Conservation (phyloP, 2,113 vertebrate genomes). For the Hypanus sabinus region DNA sequence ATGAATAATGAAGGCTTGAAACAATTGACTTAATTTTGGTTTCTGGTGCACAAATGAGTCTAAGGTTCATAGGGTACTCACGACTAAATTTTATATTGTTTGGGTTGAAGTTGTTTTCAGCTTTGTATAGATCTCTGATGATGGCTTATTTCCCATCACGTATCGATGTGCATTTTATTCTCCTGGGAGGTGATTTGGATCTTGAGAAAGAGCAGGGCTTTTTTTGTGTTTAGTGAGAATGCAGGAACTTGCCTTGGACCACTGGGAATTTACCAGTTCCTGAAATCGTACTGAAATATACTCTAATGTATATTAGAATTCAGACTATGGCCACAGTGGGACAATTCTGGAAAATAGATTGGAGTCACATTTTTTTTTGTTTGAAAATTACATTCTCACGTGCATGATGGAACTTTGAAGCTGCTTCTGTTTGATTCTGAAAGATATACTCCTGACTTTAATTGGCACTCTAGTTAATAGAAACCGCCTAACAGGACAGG, state of each 20-base stretch:
- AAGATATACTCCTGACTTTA: background rate
- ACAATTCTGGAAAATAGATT: background rate
- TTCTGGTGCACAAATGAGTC: background rate
- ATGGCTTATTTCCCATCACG: background rate
- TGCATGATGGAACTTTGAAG: background rate
- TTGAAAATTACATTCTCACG: slow-evolving; percentile 6
- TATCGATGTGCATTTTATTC: background rate
- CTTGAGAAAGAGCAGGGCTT: background rate
- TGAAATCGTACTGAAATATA: background rate
- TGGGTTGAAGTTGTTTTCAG: background rate
- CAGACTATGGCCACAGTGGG: background rate
- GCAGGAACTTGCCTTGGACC: background rate
- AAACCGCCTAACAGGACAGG: background rate
- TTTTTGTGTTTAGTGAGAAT: background rate
- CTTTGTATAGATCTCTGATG: background rate
- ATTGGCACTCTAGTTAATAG: background rate
- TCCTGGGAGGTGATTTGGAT: too few species aligned
- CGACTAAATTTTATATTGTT: background rate
- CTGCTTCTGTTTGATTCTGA: background rate
- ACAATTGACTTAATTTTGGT: background rate
- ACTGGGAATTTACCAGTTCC: background rate
- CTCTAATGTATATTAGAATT: background rate
- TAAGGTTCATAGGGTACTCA: background rate
- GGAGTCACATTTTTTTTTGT: background rate
- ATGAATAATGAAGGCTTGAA: background rate